phyloP scores from a whole-genome alignment of 2,113 vertebrate species.

The Phycodurus eques region DNA sequence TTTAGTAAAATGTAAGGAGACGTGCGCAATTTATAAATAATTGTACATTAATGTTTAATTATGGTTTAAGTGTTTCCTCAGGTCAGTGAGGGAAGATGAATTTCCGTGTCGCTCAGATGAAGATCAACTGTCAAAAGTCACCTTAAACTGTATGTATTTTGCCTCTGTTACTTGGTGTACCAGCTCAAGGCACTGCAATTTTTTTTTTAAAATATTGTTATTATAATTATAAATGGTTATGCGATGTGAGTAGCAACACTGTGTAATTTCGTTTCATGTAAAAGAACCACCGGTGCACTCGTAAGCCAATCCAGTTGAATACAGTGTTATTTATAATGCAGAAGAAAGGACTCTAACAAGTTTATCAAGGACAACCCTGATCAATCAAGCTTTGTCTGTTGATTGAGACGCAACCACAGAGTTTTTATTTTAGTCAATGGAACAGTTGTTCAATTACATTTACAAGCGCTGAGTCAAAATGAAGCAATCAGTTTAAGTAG shows the following conservation, averaged over 20 bases:
- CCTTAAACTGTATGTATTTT: neutral
- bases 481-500: neutral
- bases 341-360: neutral
- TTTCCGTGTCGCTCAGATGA: slow-evolving; percentile 15
- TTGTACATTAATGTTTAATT: slow-evolving; percentile 54
- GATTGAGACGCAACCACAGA: neutral
- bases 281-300: neutral
- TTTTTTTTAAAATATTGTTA: neutral
- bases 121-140: slow-evolving; percentile 9
- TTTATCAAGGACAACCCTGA: neutral
- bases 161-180: neutral
- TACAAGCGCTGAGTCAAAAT: neutral
- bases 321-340: neutral
- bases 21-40: slow-evolving; percentile 51
- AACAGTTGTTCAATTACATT: slow-evolving; percentile 4
- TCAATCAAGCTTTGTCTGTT: neutral
- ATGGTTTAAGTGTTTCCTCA: slow-evolving; percentile 44
- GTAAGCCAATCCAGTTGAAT: neutral
- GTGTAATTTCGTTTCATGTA: neutral
- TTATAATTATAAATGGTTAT: neutral
- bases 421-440: neutral
- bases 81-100: slow-evolving; percentile 9
- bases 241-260: neutral
- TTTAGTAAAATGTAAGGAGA: slow-evolving; percentile 13
- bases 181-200: neutral